phyloP scores from a whole-genome alignment of 2,888 invertebrate genomes.

The Spilosoma lubricipeda region DNA sequence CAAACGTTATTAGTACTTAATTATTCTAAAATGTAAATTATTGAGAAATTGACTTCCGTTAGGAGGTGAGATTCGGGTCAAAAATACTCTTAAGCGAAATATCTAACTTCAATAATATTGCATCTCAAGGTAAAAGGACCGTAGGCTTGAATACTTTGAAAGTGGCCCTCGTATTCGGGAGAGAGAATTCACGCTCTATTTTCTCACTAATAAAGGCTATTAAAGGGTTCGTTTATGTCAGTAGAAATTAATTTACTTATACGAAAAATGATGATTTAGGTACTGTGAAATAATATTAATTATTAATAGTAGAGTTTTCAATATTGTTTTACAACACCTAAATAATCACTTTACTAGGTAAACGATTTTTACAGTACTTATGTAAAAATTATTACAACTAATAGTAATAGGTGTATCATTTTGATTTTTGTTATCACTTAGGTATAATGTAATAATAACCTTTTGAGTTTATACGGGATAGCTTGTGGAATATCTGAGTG shows the following conservation, averaged over 20 bases:
- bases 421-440: too few relatives aligned
- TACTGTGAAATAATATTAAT: not conserved
- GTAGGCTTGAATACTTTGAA: not conserved
- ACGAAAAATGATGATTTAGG: not conserved
- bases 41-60: not conserved
- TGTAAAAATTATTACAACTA: not conserved
- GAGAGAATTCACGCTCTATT: not conserved
- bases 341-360: not conserved
- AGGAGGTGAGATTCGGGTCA: not conserved
- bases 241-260: not conserved
- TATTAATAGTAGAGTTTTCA: not conserved
- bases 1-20: not conserved
- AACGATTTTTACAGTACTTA: not conserved
- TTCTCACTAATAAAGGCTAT: not conserved
- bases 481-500: not conserved
- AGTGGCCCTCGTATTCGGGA: not conserved
- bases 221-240: not conserved
- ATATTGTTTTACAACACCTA: not conserved
- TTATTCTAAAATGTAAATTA: not conserved
- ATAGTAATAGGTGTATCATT: too few relatives aligned
- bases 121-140: conserved; percentile 1
- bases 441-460: too few relatives aligned
- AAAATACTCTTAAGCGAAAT: not conserved
- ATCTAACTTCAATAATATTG: conserved; percentile 1
- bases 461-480: not conserved